Evolutionary conservation across 2,113 vertebrate genomes (phyloP).

Genomic region (Rhinopomastus cyanomelas): DNA sequence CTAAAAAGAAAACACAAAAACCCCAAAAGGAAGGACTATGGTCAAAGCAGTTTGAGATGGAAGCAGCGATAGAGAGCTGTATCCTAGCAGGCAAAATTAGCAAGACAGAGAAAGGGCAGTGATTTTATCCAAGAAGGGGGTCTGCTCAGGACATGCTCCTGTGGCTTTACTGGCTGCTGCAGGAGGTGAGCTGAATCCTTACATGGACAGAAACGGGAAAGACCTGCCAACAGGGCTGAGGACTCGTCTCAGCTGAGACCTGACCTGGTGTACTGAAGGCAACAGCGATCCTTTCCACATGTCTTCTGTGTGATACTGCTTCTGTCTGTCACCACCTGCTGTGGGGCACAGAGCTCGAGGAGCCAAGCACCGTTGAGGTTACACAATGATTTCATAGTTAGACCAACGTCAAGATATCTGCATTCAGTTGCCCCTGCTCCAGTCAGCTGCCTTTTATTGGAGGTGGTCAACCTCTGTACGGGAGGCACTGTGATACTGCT

Average conservation of each 20-base stretch:
- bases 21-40: neutral
- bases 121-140: neutral
- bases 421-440: slow-evolving; percentile 45
- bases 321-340: neutral
- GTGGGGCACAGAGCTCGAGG: neutral
- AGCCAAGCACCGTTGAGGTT: neutral
- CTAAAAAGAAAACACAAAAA: too few relatives aligned
- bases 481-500: slow-evolving; percentile 36
- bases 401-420: slow-evolving; percentile 47
- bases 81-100: neutral
- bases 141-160: neutral
- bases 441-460: slow-evolving; percentile 78
- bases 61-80: neutral
- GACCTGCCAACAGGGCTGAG: neutral
- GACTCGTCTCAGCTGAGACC: neutral
- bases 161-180: neutral
- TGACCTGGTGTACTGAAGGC: rapidly evolving
- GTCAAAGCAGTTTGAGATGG: neutral
- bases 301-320: neutral
- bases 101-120: neutral
- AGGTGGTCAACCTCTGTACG: slow-evolving; percentile 39
- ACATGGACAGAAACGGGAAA: neutral
- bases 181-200: neutral
- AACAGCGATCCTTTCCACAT: neutral
- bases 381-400: slow-evolving; percentile 42